Percentiles rank a stretch among this genome's conserved stretches.
Evolutionary conservation across 1,140 invertebrate species (phyloP).

Genomic region (Caenorhabditis briggsae): DNA sequence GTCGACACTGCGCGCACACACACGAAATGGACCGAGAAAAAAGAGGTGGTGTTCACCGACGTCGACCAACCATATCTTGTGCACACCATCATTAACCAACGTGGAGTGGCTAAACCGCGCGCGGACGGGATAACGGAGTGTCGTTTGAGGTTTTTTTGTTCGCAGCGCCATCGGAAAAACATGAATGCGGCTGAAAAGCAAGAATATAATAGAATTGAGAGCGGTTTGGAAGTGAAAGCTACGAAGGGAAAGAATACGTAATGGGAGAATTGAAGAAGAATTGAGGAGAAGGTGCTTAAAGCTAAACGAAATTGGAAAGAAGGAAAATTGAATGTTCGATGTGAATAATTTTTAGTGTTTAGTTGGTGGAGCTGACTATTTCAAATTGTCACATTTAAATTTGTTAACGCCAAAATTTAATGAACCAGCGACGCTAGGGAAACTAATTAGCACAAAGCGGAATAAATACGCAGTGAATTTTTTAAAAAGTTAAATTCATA

Average conservation of each 20-base stretch:
- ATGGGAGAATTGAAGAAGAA: neutral
- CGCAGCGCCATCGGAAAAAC: neutral
- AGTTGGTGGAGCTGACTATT: no score
- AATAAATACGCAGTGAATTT: no score
- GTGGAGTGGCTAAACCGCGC: slow-evolving; percentile 6
- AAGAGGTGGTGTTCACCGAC: neutral
- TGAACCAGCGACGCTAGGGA: no score
- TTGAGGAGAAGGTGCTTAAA: neutral
- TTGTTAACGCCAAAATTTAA: no score
- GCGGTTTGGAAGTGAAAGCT: neutral
- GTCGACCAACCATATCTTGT: neutral
- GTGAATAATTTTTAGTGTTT: neutral
- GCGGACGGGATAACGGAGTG: slow-evolving; percentile 6
- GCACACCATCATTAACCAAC: neutral
- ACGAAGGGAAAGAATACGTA: neutral
- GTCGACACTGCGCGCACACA: no score
- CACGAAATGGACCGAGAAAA: neutral
- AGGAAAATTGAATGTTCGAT: neutral
- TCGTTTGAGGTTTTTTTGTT: neutral
- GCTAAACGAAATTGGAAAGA: neutral
- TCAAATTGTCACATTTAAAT: no score
- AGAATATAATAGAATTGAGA: neutral
- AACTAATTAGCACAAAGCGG: no score
- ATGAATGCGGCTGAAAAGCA: neutral
- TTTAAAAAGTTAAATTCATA: no score